Evolutionary conservation across 2,888 invertebrate genomes (phyloP).

Genomic region (Drosophila anomalata): DNA sequence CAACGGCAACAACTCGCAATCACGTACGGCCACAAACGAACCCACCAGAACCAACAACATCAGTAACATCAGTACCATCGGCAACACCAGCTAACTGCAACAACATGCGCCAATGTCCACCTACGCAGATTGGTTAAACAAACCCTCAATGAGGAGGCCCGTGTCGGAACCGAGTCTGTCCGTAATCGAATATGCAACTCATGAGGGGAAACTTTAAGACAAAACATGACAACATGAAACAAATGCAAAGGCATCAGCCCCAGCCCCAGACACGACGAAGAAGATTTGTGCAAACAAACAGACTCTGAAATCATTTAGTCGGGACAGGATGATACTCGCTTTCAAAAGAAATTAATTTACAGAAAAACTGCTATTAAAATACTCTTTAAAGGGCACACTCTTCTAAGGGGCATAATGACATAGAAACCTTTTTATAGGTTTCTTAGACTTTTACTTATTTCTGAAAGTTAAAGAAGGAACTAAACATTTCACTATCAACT

Average conservation of each 20-base stretch:
- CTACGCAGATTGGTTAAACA: conserved; percentile 60
- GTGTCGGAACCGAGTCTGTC: conserved; percentile 30
- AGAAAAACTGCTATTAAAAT: neutral
- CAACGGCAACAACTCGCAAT: conserved; percentile 62
- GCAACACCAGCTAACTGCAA: conserved; percentile 14
- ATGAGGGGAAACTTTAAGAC: conserved; percentile 44
- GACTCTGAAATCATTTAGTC: conserved; percentile 48
- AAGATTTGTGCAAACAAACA: conserved; percentile 61
- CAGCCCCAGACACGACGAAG: conserved; percentile 9
- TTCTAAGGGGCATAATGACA: too few relatives aligned
- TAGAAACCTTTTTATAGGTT: too few relatives aligned
- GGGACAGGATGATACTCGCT: conserved; percentile 5
- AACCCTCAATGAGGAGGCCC: conserved; percentile 38
- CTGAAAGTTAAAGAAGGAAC: too few relatives aligned
- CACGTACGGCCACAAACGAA: conserved; percentile 48
- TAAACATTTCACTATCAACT: too few relatives aligned
- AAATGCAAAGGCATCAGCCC: neutral
- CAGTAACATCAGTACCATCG: conserved; percentile 6
- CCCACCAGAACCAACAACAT: conserved; percentile 16
- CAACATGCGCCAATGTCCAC: conserved; percentile 59
- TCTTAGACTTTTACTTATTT: too few relatives aligned
- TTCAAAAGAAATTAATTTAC: neutral
- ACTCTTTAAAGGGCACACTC: neutral
- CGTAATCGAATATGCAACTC: conserved; percentile 48
- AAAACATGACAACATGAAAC: conserved; percentile 37